Conservation (phyloP, 1,140 invertebrate species). For the Eurosta solidaginis region DNA sequence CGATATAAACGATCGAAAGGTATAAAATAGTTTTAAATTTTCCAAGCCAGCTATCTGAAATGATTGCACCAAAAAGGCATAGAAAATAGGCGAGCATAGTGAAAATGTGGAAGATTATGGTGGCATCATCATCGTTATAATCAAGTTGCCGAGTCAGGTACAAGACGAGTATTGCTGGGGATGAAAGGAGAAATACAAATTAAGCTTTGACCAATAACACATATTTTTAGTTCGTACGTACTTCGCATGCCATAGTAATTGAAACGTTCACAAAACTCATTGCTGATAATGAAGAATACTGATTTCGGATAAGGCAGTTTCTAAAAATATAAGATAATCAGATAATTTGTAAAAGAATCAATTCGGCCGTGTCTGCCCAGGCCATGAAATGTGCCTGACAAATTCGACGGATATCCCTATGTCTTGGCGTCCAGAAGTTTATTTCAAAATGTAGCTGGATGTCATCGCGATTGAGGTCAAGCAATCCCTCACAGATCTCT, state of each 20-base stretch:
- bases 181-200: slow-evolving; percentile 60
- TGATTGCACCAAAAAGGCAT: slow-evolving; percentile 78
- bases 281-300: slow-evolving; percentile 92
- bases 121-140: slow-evolving; percentile 71
- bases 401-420: too few species aligned
- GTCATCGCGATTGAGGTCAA: too few species aligned
- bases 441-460: too few species aligned
- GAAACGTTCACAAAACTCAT: slow-evolving; percentile 97
- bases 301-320: slow-evolving; percentile 82
- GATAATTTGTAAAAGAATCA: too few species aligned
- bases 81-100: slow-evolving; percentile 81
- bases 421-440: too few species aligned
- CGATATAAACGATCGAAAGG: slow-evolving; percentile 83
- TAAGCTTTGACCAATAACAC: neutral
- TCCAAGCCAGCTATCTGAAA: slow-evolving; percentile 82
- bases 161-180: slow-evolving; percentile 77
- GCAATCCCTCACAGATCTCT: too few species aligned
- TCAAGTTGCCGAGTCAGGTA: slow-evolving; percentile 72
- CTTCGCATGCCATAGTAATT: slow-evolving; percentile 95
- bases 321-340: too few species aligned
- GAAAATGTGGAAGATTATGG: slow-evolving; percentile 80
- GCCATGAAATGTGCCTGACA: neutral
- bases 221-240: slow-evolving; percentile 66
- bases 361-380: neutral
- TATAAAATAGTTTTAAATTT: slow-evolving; percentile 87